A percentile compares a stretch with the other conserved stretches of the same genome.
Evolutionary conservation across 2,888 invertebrate species (phyloP).

Genomic region (Dioctria rufipes): DNA sequence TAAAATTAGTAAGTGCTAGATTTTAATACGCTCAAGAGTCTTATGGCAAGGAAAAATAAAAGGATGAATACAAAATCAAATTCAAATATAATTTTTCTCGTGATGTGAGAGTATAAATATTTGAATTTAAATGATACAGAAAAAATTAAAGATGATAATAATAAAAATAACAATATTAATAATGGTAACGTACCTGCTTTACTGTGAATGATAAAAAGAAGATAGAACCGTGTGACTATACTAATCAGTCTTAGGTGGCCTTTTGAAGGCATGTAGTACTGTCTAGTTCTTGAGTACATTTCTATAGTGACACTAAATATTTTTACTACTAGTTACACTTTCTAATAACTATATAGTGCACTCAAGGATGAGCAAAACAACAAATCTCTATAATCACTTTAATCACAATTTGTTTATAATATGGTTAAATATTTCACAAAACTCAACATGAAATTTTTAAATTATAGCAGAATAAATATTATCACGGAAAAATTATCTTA

Average conservation of each 20-base stretch:
- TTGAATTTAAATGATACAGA: too few relatives aligned
- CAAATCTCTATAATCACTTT: too few relatives aligned
- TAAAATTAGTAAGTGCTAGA: too few relatives aligned
- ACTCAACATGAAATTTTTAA: background rate
- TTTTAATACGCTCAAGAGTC: too few relatives aligned
- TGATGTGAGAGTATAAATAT: too few relatives aligned
- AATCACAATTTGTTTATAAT: too few relatives aligned
- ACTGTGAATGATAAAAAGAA: constrained; percentile 3
- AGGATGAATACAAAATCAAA: too few relatives aligned
- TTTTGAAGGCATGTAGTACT: background rate
- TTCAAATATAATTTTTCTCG: too few relatives aligned
- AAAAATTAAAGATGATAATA: too few relatives aligned
- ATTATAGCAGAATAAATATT: background rate
- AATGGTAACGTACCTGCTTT: constrained; percentile 18
- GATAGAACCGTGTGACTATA: constrained; percentile 8
- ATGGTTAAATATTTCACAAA: background rate
- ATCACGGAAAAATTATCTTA: background rate
- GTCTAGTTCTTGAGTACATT: constrained; percentile 43
- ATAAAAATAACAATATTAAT: background rate
- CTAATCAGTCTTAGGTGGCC: constrained; percentile 45
- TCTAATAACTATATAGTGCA: background rate
- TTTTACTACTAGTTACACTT: background rate
- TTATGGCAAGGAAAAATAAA: too few relatives aligned
- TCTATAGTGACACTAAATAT: background rate
- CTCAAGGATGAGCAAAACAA: too few relatives aligned